Evolutionary conservation across 2,113 vertebrate species (phyloP).

Genomic region (Phoxinus phoxinus): DNA sequence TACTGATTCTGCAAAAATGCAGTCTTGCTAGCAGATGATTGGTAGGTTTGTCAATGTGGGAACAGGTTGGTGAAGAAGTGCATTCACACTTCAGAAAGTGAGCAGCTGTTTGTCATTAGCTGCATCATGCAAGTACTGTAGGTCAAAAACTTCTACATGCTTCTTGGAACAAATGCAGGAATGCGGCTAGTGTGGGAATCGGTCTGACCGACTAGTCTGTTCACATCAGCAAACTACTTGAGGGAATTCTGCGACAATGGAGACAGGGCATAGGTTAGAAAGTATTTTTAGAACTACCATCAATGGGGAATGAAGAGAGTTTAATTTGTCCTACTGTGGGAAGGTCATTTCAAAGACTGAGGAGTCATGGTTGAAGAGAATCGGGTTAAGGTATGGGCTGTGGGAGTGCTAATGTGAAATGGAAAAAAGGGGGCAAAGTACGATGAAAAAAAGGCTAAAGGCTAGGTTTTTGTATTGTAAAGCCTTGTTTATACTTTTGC

Average conservation of each 20-base stretch:
- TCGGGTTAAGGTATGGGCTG: slow-evolving; percentile 25
- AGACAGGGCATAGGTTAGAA: not conserved
- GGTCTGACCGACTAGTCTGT: not conserved
- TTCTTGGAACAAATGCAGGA: slow-evolving; percentile 8
- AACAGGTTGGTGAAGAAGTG: slow-evolving; percentile 12
- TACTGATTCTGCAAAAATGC: not conserved
- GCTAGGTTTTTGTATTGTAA: not conserved
- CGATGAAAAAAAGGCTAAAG: not conserved
- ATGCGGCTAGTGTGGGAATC: not conserved
- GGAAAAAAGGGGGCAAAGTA: slow-evolving; percentile 22
- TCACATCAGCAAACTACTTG: slow-evolving; percentile 32
- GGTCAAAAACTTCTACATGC: slow-evolving; percentile 20
- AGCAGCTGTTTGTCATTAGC: slow-evolving; percentile 24
- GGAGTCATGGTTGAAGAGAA: slow-evolving; percentile 22
- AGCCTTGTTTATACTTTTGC: too few relatives aligned
- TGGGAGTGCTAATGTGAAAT: slow-evolving; percentile 20
- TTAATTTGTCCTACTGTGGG: not conserved
- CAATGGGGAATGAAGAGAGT: not conserved
- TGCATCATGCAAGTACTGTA: slow-evolving; percentile 21
- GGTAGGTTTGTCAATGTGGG: not conserved
- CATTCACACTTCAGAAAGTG: not conserved
- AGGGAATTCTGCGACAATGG: not conserved
- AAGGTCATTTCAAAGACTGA: slow-evolving; percentile 8
- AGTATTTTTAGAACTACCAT: not conserved
- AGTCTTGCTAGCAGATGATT: slow-evolving; percentile 11